phyloP scores from a whole-genome alignment of 2,797 vertebrate species.

The Megaceryle alcyon region DNA sequence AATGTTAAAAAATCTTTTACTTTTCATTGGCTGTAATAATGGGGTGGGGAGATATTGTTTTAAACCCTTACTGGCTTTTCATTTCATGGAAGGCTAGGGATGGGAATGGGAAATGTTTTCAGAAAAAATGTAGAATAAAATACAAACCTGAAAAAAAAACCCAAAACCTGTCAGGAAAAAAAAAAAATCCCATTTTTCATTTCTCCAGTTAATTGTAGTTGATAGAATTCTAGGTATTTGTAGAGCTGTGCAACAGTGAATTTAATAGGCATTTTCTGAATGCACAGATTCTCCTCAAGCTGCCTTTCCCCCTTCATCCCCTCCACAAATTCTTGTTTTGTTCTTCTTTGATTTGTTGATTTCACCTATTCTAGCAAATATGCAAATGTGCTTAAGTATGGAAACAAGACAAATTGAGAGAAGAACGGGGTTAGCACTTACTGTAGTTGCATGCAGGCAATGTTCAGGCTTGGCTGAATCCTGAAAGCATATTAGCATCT shows the following conservation, averaged over 20 bases:
- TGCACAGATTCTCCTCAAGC: not conserved
- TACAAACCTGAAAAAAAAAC: not conserved
- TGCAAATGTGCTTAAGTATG: not conserved
- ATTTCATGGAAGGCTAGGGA: not conserved
- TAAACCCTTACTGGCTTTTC: not conserved
- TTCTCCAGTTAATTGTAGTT: not conserved
- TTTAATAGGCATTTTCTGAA: not conserved
- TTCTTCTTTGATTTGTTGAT: slow-evolving; percentile 8
- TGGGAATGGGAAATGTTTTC: not conserved
- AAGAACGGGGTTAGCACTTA: not conserved
- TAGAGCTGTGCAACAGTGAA: not conserved
- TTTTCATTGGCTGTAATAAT: not conserved
- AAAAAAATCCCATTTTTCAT: not conserved
- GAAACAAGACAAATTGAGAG: not conserved
- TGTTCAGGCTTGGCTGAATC: not conserved
- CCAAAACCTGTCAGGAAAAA: not conserved
- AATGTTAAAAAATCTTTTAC: not conserved
- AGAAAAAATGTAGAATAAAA: not conserved
- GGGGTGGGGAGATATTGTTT: not conserved
- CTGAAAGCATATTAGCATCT: not conserved
- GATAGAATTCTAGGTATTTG: not conserved
- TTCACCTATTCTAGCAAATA: not conserved
- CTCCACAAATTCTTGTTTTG: not conserved
- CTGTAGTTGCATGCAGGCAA: not conserved
- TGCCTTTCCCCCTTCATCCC: not conserved